Evolutionary conservation across 2,113 vertebrate genomes (phyloP), one percentile per base, ranked within the genome.

Genomic region (Muntiacus reevesi): DNA sequence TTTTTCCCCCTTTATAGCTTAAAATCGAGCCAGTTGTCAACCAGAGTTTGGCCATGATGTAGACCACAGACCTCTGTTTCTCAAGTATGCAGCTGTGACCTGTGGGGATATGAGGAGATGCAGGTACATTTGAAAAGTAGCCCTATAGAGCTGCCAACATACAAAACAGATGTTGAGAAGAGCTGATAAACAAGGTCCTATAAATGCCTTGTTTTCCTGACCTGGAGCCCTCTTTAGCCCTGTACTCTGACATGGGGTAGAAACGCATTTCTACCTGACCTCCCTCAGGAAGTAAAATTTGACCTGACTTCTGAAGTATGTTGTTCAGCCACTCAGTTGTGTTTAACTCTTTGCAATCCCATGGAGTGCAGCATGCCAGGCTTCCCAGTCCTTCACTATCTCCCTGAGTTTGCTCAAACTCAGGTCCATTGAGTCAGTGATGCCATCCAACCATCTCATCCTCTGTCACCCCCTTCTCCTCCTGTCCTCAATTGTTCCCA

Each of bases 221-320:
- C n/a, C n/a, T 93, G n/a, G 23, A 30, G 8, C 50, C n/a, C 17
- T 93, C n/a, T 90, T 92, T 79, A 78, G 47, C 33, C 28, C 25
- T 76, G 9, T 82, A 59, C 7, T 90, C 59, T 88, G 33, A 64
- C 83, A 47, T 74, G 40, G 57, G 19, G 11, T 57, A 87, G n/a
- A 79, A 96, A 96, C 10, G 7, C 12, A 40, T 93, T 97, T 96
- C 33, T 95, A 88, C 25, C 15, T 91, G 28, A 60, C 45, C 93
- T 93, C 36, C 47, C 54, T 94, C 45, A 78, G 43, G 36, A 97
- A 94, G 33, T 50, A 36, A 97, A 83, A 50, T 81, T 89, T 97
- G 67, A 27, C 14, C 33, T 81, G 54, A 93, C 7, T 16, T 82
- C 55, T 71, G n/a, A 71, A 71, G 17, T 71, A 23, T 71, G 17